A percentile compares a stretch with the other conserved stretches of the same genome.
These are phyloP conservation scores for Hofmannophila pseudospretella DNA, from an alignment of 2,888 invertebrate genomes.

Conservation along the genomic window DNA sequence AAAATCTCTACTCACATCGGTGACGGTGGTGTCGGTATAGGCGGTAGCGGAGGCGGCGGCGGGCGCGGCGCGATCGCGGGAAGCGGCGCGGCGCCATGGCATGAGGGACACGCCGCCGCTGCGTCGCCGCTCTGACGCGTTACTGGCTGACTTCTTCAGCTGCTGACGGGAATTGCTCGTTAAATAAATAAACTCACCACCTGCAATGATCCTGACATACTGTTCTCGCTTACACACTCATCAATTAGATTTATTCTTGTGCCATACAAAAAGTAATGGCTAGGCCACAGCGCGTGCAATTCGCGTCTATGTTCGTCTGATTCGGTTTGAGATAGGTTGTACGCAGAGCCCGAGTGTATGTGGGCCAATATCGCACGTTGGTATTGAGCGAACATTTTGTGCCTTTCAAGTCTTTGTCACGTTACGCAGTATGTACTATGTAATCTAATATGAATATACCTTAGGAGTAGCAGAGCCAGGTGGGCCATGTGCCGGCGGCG, in stretches of 20 bases:
- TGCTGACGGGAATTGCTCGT: constrained; percentile 31
- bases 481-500: constrained; percentile 4
- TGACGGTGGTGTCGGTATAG: constrained; percentile 23
- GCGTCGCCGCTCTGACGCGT: constrained; percentile 92
- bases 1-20: constrained; percentile 57
- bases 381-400: too few relatives aligned
- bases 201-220: neutral
- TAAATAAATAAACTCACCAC: neutral
- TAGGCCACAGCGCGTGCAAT: too few relatives aligned
- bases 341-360: too few relatives aligned
- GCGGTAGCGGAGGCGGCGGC: constrained; percentile 13
- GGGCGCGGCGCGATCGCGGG: constrained; percentile 68
- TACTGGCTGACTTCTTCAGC: constrained; percentile 90
- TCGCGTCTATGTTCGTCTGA: too few relatives aligned
- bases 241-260: neutral
- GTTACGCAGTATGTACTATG: too few relatives aligned
- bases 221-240: too few relatives aligned
- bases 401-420: too few relatives aligned
- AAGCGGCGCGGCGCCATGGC: constrained; percentile 89
- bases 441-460: too few relatives aligned
- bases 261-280: too few relatives aligned
- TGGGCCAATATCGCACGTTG: too few relatives aligned
- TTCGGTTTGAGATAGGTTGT: too few relatives aligned
- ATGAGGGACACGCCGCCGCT: constrained; percentile 84
- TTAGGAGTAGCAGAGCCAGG: neutral